A percentile compares a stretch with the other conserved stretches of the same genome.
phyloP scores from a whole-genome alignment of 2,797 vertebrate genomes.

The Phylloscopus collybita region DNA sequence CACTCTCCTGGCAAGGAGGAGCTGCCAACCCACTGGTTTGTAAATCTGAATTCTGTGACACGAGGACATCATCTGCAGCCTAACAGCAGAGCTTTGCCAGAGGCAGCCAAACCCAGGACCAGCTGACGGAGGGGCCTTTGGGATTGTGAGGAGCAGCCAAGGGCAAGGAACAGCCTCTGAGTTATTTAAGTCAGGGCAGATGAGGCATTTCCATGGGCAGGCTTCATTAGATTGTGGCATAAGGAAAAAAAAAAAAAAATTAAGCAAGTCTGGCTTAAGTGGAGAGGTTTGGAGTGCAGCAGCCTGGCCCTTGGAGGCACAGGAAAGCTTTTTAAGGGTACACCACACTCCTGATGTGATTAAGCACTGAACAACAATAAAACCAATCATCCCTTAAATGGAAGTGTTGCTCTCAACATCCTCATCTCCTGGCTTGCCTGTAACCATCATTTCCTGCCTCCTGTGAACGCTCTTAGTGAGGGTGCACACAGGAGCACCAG shows the following conservation, averaged over 20 bases:
- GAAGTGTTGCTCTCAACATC: not conserved
- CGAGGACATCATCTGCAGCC: not conserved
- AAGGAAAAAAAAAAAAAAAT: not conserved
- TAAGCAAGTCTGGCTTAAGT: not conserved
- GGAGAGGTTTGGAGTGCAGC: accelerated
- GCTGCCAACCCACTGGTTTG: not conserved
- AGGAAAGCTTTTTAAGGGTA: not conserved
- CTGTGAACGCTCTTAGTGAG: not conserved
- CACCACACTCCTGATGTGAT: not conserved
- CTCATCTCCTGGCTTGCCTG: not conserved
- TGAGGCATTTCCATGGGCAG: not conserved
- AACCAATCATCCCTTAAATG: conserved; percentile 4
- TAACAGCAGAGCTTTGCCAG: not conserved
- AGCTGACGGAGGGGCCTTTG: not conserved
- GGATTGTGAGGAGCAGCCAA: not conserved
- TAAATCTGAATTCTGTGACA: not conserved
- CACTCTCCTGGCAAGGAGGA: not conserved
- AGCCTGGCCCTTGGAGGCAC: not conserved
- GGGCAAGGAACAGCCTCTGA: not conserved
- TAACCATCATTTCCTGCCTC: not conserved
- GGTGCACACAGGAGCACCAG: not conserved
- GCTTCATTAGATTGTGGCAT: not conserved
- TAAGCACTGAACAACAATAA: not conserved
- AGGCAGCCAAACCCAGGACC: not conserved
- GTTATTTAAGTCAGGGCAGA: not conserved